phyloP scores from a whole-genome alignment of 2,113 vertebrate species.

The Pteropus alecto region DNA sequence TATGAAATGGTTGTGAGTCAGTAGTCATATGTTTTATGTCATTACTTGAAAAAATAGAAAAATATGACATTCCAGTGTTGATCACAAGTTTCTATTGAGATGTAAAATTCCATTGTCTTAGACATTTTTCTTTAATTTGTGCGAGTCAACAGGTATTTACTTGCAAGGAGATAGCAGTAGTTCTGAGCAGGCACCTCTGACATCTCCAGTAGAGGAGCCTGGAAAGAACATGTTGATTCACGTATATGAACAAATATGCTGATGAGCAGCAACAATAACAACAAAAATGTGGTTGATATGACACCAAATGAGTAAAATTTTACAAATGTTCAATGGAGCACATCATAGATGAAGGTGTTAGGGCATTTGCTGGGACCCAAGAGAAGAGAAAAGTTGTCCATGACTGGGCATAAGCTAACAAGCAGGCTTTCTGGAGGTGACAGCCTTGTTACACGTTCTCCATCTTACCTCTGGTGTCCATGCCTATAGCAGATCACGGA shows the following conservation, averaged over 20 bases:
- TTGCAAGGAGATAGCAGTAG: neutral
- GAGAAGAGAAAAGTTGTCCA: neutral
- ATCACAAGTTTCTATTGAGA: neutral
- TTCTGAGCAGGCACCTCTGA: neutral
- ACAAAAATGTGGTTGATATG: neutral
- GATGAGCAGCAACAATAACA: neutral
- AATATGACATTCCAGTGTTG: neutral
- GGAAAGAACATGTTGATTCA: neutral
- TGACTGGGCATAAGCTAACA: neutral
- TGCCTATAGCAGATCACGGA: neutral
- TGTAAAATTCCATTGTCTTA: neutral
- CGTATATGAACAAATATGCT: neutral
- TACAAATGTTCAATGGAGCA: neutral
- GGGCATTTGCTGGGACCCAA: neutral
- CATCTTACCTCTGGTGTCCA: neutral
- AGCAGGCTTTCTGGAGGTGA: neutral
- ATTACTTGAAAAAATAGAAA: conserved; percentile 9
- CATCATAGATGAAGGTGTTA: neutral
- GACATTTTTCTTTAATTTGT: neutral
- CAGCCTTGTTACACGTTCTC: neutral
- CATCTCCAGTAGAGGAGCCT: neutral
- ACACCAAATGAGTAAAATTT: neutral
- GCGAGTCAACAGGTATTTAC: neutral
- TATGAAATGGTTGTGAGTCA: neutral
- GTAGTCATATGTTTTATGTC: neutral